phyloP scores from a whole-genome alignment of 2,888 invertebrate genomes.

The Lamellibrachia columna region DNA sequence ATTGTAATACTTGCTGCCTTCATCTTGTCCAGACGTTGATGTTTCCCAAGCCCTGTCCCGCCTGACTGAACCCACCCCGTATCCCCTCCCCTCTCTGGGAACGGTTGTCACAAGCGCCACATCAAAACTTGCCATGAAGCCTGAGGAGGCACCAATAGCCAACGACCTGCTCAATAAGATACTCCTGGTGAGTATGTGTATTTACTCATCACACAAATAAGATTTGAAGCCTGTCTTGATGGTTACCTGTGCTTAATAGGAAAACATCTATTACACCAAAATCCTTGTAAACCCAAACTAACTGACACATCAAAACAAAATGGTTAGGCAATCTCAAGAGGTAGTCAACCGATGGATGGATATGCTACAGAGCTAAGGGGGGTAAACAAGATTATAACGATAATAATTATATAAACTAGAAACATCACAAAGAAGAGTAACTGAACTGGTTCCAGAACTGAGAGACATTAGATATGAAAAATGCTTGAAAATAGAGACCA shows the following conservation, averaged over 20 bases:
- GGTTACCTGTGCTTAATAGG: background rate
- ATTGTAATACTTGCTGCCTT: background rate
- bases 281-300: no score
- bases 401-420: background rate
- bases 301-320: no score
- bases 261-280: background rate
- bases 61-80: constrained; percentile 76
- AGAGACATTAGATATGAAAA: background rate
- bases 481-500: background rate
- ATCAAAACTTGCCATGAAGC: constrained; percentile 48
- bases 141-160: constrained; percentile 78
- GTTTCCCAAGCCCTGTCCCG: constrained; percentile 69
- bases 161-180: constrained; percentile 80
- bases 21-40: constrained; percentile 34
- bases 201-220: background rate
- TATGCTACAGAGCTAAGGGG: no score
- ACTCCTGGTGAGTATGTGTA: constrained; percentile 66
- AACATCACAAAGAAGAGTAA: background rate
- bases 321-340: no score
- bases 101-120: constrained; percentile 55
- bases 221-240: background rate
- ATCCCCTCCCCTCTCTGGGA: constrained; percentile 55
- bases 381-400: background rate
- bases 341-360: no score
- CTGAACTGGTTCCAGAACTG: background rate